Evolutionary conservation across 2,797 vertebrate species (phyloP).

Genomic region (Nannoperca australis): DNA sequence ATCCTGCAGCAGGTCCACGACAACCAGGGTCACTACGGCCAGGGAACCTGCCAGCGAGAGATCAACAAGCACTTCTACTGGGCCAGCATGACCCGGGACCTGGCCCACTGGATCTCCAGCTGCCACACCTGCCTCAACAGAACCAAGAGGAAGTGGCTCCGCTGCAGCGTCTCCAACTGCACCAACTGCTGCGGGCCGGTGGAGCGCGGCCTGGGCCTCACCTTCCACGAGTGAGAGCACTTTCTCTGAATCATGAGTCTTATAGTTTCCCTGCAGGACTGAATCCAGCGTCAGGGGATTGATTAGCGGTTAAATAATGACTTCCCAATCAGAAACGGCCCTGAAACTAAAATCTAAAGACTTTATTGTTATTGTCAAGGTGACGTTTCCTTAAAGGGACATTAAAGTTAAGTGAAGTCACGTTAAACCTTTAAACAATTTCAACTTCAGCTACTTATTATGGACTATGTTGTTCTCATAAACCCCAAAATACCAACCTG

Average conservation of each 20-base stretch:
- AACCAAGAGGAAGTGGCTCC: conserved; percentile 70
- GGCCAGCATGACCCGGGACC: conserved; percentile 72
- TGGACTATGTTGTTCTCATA: too few relatives aligned
- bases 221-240: conserved; percentile 73
- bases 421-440: too few relatives aligned
- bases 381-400: background rate
- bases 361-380: background rate
- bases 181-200: conserved; percentile 76
- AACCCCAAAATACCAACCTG: too few relatives aligned
- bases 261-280: background rate
- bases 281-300: background rate
- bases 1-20: conserved; percentile 78
- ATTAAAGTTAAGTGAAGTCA: too few relatives aligned
- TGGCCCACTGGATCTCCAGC: conserved; percentile 75
- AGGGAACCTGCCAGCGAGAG: conserved; percentile 63
- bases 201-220: conserved; percentile 76
- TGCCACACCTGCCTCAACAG: conserved; percentile 72
- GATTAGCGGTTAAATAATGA: background rate
- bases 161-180: conserved; percentile 77
- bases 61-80: conserved; percentile 75
- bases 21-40: conserved; percentile 72
- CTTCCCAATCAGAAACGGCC: background rate
- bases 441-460: too few relatives aligned
- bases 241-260: too few relatives aligned
- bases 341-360: too few relatives aligned